Conservation (phyloP, 2,888 invertebrate genomes). For the Caenorhabditis becei region DNA sequence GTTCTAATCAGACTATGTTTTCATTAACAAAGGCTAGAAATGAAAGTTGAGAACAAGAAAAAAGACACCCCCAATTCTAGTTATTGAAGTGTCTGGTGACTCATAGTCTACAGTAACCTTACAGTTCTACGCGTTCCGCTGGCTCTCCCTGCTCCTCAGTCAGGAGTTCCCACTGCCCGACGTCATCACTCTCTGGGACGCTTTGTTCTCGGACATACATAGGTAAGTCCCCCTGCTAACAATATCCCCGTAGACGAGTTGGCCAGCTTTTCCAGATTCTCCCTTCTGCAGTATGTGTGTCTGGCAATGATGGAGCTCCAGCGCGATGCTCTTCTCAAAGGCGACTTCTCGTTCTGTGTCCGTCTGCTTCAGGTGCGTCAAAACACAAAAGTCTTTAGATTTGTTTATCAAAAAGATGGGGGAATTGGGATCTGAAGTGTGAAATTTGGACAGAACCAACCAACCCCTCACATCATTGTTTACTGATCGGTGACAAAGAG, state of each 20-base stretch:
- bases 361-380: conserved; percentile 89
- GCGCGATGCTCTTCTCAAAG: conserved; percentile 89
- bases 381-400: conserved; percentile 20
- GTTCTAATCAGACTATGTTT: too few relatives aligned
- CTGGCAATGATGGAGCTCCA: conserved; percentile 98
- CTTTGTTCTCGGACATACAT: conserved; percentile 91
- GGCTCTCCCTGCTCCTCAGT: conserved; percentile 94
- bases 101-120: conserved; percentile 21
- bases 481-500: not conserved
- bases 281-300: conserved; percentile 93
- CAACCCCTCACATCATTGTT: not conserved
- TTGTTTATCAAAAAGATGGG: not conserved
- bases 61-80: too few relatives aligned
- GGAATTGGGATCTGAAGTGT: not conserved
- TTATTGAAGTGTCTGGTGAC: too few relatives aligned
- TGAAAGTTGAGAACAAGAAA: too few relatives aligned
- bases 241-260: not conserved
- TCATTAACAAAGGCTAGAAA: too few relatives aligned
- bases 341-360: conserved; percentile 95
- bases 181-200: conserved; percentile 97
- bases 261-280: conserved; percentile 84
- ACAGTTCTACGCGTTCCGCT: conserved; percentile 87
- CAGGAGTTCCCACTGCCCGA: conserved; percentile 98
- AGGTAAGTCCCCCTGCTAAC: conserved; percentile 84
- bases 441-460: not conserved